Percentiles rank a stretch among this genome's conserved stretches.
Evolutionary conservation across 2,113 vertebrate genomes (phyloP).

Genomic region (Ptilonorhynchus violaceus): DNA sequence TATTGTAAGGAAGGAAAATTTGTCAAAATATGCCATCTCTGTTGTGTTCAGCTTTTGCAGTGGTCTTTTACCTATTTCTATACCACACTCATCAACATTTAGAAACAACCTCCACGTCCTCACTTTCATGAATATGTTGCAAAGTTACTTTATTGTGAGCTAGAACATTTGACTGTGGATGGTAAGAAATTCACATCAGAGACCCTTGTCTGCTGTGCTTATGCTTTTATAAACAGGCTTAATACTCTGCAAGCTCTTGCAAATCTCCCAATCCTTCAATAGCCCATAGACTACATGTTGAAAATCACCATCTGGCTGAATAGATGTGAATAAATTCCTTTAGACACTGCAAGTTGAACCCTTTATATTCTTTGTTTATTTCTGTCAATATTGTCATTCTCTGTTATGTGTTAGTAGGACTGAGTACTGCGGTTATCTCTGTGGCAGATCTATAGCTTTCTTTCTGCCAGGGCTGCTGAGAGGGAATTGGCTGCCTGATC

Average conservation of each 20-base stretch:
- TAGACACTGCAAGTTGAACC: background rate
- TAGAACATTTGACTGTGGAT: background rate
- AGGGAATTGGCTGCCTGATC: background rate
- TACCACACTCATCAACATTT: fast-evolving
- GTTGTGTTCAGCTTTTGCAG: background rate
- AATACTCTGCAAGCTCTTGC: background rate
- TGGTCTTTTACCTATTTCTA: background rate
- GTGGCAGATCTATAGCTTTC: background rate
- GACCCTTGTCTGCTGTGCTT: background rate
- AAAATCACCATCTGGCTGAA: background rate
- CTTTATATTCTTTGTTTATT: background rate
- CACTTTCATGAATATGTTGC: background rate
- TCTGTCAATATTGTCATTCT: background rate
- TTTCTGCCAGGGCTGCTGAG: background rate
- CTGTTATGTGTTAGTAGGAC: background rate
- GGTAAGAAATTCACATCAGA: background rate
- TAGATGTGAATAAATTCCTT: background rate
- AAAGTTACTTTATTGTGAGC: background rate
- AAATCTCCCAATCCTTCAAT: background rate
- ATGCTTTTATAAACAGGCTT: background rate
- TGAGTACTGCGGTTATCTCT: background rate
- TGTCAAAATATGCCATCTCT: background rate
- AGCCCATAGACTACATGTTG: background rate
- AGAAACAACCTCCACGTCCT: background rate
- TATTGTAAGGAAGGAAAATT: background rate